A percentile compares a stretch with the other conserved stretches of the same genome.
Evolutionary conservation across 2,113 vertebrate species (phyloP).

Genomic region (Montifringilla adamsi): DNA sequence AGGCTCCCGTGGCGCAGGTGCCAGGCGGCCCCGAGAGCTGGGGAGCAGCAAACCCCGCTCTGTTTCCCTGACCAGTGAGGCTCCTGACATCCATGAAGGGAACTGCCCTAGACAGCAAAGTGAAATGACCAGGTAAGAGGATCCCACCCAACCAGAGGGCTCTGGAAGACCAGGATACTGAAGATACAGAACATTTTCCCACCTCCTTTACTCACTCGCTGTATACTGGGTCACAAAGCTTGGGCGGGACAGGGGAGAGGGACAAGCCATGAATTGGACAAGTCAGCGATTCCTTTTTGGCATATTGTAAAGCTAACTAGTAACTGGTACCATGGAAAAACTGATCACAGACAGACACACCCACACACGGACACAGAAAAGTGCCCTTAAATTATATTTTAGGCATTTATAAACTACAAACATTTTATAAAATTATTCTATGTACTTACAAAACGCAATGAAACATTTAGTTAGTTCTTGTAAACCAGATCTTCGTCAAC

Average conservation of each 20-base stretch:
- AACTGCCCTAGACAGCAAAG: constrained; percentile 57
- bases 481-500: constrained; percentile 86
- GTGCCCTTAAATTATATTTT: constrained; percentile 66
- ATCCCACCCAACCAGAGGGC: constrained; percentile 72
- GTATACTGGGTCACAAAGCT: constrained; percentile 61
- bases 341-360: constrained; percentile 63
- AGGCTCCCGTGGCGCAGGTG: neutral
- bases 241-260: neutral
- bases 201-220: constrained; percentile 26
- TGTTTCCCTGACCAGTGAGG: constrained; percentile 69
- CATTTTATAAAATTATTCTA: constrained; percentile 77
- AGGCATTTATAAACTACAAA: constrained; percentile 70
- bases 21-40: neutral
- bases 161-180: constrained; percentile 83
- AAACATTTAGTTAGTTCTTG: constrained; percentile 80
- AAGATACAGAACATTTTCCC: constrained; percentile 85
- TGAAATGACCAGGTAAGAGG: constrained; percentile 65
- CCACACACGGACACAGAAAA: constrained; percentile 54
- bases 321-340: constrained; percentile 66
- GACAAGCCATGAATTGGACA: constrained; percentile 1
- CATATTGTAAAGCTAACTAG: constrained; percentile 78
- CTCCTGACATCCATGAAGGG: constrained; percentile 22
- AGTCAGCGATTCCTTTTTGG: constrained; percentile 68
- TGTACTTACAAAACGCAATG: constrained; percentile 82
- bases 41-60: constrained; percentile 42